These are phyloP conservation scores for Monopterus albus DNA, from an alignment of 2,113 vertebrate species.

Conservation along the genomic window DNA sequence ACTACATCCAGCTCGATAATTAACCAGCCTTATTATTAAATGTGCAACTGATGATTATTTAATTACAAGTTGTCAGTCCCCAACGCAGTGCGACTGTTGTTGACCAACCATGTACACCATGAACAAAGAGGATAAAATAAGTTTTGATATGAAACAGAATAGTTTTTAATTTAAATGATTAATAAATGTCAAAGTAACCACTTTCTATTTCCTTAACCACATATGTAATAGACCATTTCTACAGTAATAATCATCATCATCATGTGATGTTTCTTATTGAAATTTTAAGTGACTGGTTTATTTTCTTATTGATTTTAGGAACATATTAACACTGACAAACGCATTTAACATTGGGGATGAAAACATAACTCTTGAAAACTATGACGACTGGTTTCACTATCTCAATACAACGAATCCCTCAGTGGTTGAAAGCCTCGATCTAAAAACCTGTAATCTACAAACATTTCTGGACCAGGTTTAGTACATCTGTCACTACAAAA, in stretches of 20 bases:
- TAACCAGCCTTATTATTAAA: constrained; percentile 18
- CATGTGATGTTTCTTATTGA: no score
- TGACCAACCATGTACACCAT: no score
- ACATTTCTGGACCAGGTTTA: constrained; percentile 88
- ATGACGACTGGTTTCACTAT: constrained; percentile 67
- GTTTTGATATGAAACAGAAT: no score
- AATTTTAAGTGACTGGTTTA: no score
- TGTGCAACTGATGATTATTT: not conserved
- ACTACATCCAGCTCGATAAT: constrained; percentile 7
- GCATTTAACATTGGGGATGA: constrained; percentile 83
- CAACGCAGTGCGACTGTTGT: not conserved
- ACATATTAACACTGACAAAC: constrained; percentile 83
- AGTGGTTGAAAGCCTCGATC: constrained; percentile 72
- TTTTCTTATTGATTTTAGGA: constrained; percentile 74
- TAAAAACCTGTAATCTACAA: constrained; percentile 83
- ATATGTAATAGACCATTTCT: no score
- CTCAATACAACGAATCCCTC: constrained; percentile 77
- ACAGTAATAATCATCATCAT: no score
- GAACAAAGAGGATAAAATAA: no score
- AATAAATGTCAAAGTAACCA: no score
- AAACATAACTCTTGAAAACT: constrained; percentile 83
- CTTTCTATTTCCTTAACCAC: no score
- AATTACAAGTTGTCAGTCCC: not conserved
- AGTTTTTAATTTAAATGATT: no score
- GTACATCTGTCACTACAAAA: not conserved